phyloP scores from a whole-genome alignment of 2,888 invertebrate genomes.

The Drosophila recens region DNA sequence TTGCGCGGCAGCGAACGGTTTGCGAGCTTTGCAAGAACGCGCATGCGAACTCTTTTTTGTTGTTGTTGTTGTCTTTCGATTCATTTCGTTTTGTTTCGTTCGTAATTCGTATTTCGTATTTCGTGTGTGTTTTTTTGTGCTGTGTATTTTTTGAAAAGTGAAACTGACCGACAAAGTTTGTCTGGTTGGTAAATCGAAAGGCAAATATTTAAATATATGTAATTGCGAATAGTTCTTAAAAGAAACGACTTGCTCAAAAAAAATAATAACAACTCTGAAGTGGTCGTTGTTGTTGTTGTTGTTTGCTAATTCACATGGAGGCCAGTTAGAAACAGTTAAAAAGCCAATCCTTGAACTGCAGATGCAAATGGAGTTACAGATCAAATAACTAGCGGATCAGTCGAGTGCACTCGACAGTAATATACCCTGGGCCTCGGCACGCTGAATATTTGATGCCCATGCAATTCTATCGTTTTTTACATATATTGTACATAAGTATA shows the following conservation, averaged over 20 bases:
- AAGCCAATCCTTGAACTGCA: background rate
- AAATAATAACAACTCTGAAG: background rate
- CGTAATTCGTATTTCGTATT: slow-evolving; percentile 14
- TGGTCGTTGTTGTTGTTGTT: slow-evolving; percentile 7
- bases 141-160: slow-evolving; percentile 52
- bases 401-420: too few relatives aligned
- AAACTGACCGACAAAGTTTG: slow-evolving; percentile 55
- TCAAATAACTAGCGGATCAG: background rate
- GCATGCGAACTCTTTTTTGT: slow-evolving; percentile 12
- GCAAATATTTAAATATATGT: slow-evolving; percentile 37
- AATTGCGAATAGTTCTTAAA: slow-evolving; percentile 40
- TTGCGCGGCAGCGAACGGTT: slow-evolving; percentile 73
- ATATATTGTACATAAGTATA: too few relatives aligned
- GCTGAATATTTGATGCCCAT: too few relatives aligned
- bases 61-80: background rate
- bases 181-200: slow-evolving; percentile 39
- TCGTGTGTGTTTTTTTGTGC: slow-evolving; percentile 17
- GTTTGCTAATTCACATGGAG: slow-evolving; percentile 3
- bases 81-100: background rate
- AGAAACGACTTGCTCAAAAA: background rate
- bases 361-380: slow-evolving; percentile 27
- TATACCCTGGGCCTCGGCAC: too few relatives aligned
- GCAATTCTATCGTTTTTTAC: too few relatives aligned
- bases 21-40: slow-evolving; percentile 29
- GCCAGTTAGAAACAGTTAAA: background rate